Evolutionary conservation across 1,140 invertebrate species (phyloP).

Genomic region (Zaprionus taronus): DNA sequence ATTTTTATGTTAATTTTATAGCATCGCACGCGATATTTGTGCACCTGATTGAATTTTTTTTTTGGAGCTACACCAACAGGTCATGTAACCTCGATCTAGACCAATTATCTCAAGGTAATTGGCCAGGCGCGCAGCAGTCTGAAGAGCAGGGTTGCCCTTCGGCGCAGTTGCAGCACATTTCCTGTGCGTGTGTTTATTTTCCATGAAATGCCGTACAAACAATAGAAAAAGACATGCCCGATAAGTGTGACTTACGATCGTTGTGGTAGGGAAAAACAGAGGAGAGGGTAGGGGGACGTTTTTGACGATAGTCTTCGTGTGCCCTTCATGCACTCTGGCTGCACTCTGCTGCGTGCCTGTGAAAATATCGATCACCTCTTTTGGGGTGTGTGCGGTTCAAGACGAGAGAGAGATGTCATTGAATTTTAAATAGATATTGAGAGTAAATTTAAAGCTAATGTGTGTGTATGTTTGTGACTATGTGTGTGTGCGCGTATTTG

Average conservation of each 20-base stretch:
- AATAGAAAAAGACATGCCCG: conserved; percentile 19
- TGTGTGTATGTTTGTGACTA: not conserved
- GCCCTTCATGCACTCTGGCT: not conserved
- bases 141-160: conserved; percentile 59
- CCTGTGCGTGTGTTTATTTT: conserved; percentile 23
- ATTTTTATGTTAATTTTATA: conserved; percentile 29
- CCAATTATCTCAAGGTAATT: conserved; percentile 84
- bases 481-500: not conserved
- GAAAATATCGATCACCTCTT: conserved; percentile 79
- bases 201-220: conserved; percentile 16
- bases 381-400: conserved; percentile 63
- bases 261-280: not conserved
- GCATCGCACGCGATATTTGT: conserved; percentile 19
- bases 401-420: not conserved
- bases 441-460: not conserved
- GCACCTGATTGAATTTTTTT: not conserved
- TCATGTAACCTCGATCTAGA: conserved; percentile 79
- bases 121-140: conserved; percentile 65
- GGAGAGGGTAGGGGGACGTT: not conserved
- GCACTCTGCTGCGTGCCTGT: conserved; percentile 65
- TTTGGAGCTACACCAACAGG: conserved; percentile 17
- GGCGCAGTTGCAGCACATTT: conserved; percentile 19
- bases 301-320: conserved; percentile 8
- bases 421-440: not conserved
- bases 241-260: conserved; percentile 10